Base-by-base conservation (phyloP, 2,113 vertebrate species). In the Malaclemys terrapin region DNA sequence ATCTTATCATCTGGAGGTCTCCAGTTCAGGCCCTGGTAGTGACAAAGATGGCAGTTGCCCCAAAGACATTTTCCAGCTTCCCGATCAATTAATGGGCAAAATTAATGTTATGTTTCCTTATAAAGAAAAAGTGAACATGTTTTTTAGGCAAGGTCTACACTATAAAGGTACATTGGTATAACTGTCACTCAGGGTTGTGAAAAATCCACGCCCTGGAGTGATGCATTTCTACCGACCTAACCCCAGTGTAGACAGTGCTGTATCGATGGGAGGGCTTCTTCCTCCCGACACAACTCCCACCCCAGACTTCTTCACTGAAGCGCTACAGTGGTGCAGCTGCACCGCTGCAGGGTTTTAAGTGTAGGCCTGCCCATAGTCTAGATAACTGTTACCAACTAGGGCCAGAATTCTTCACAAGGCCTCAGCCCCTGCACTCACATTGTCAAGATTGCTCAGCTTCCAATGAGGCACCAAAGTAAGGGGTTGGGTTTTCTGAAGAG, bases 61-160 rank as follows among this genome's bases (percentile, higher is more conserved):
- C 38, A 79, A 29, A 84, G 87, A 50, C 81, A 59, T 25, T 95
- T 85, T 27, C 42, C 75, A n/a, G 4, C 31, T 17, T 13, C 31
- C 6, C 90, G 27, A 91, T n/a, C 8, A 89, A 35, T 10, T 59
- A 49, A 82, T 3, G 1, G 57, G 59, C 10, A 47, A 93, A 57
- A 35, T 0, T 9, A 1, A 1, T 6, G 6, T 52, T 42, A 25
- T 2, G 2, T 89, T 75, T 94, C 53, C 31, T 65, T 79, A 27
- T 5, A 2, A 1, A 47, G 8, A 72, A 92, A 49, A 25, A 27
- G 3, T 47, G 7, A 88, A 69, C 0, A 1, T 11, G 1, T 1
- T 45, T 38, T 10, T 72, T 25, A 22, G 13, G 17, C 14, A 11
- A 47, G 3, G 17, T 42, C 69, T 31, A 62, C 59, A 62, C 29